Conservation (phyloP, 1,140 invertebrate species). For the Pteromalus puparum region DNA sequence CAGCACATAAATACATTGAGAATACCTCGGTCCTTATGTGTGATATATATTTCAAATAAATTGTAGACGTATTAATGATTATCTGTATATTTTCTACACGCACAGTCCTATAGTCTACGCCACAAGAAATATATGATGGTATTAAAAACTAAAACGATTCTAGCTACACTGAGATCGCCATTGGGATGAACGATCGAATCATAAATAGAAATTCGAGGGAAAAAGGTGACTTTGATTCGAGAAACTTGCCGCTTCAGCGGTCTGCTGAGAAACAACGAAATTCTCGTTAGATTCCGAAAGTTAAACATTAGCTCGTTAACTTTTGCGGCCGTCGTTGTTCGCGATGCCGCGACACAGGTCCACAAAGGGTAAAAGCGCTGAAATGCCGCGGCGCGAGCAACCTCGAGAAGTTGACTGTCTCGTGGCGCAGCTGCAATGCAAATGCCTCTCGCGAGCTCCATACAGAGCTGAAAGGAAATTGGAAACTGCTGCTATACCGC, state of each 20-base stretch:
- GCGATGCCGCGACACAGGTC: background rate
- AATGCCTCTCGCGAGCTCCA: background rate
- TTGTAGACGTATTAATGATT: too few species aligned
- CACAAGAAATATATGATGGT: too few species aligned
- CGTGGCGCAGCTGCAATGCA: too few species aligned
- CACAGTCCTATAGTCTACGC: too few species aligned
- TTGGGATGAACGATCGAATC: too few species aligned
- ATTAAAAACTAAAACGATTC: too few species aligned
- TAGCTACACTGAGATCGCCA: too few species aligned
- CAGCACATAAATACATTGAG: too few species aligned
- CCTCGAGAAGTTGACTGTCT: background rate
- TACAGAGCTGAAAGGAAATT: constrained; percentile 8
- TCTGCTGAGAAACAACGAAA: background rate
- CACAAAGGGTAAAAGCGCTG: background rate
- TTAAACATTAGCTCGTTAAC: constrained; percentile 14
- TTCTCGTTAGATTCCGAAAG: background rate
- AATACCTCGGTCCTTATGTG: too few species aligned
- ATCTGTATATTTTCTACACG: too few species aligned
- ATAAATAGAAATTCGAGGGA: background rate
- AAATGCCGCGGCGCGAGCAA: background rate
- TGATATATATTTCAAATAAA: too few species aligned
- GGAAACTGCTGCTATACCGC: background rate
- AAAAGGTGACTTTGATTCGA: background rate
- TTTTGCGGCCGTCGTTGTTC: background rate
- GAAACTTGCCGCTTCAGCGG: background rate